Evolutionary conservation across 1,140 invertebrate genomes (phyloP).

Genomic region (Melanaphis sacchari): DNA sequence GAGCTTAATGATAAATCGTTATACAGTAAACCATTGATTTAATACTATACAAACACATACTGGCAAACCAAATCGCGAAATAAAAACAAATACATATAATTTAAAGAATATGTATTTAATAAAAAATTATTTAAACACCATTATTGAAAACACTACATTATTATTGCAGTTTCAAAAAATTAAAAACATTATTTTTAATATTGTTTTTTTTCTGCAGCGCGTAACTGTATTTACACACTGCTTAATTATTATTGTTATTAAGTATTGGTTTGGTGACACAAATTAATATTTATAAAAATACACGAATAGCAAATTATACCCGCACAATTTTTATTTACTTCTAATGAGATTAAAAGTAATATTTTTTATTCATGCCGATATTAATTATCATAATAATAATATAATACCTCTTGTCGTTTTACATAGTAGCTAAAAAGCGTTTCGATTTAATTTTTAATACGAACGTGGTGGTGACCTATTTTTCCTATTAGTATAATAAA

Average conservation of each 20-base stretch:
- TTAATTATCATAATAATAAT: no score
- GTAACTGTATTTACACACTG: not conserved
- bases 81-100: not conserved
- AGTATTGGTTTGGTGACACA: not conserved
- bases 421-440: not conserved
- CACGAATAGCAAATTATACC: not conserved
- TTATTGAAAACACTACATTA: not conserved
- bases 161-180: not conserved
- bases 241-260: not conserved
- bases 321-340: not conserved
- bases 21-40: not conserved
- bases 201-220: not conserved
- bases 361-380: not conserved
- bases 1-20: not conserved
- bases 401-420: not conserved
- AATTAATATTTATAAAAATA: not conserved
- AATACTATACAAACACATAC: not conserved
- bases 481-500: not conserved
- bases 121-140: not conserved
- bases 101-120: not conserved
- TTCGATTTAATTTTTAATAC: not conserved
- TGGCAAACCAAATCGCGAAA: not conserved
- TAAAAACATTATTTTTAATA: not conserved
- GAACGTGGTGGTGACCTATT: not conserved
- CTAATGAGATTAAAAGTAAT: not conserved